A percentile compares a stretch with the other conserved stretches of the same genome.
Conservation (phyloP, 2,797 vertebrate species). For the Lacerta viridis region DNA sequence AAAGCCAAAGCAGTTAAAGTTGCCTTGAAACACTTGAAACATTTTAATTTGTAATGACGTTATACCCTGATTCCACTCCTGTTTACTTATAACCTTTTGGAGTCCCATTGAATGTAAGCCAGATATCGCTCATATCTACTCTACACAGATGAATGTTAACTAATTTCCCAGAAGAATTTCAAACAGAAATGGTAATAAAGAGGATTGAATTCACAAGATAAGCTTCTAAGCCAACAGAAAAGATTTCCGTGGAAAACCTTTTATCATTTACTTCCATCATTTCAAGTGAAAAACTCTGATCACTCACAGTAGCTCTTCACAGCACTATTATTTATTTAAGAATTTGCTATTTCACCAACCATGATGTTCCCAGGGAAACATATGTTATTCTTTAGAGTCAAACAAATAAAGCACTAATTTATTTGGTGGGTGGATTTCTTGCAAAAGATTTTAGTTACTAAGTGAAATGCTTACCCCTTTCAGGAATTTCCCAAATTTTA, state of each 20-base stretch:
- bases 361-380: not conserved
- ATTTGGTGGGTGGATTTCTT: constrained; percentile 24
- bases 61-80: not conserved
- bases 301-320: not conserved
- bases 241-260: not conserved
- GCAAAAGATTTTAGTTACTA: constrained; percentile 34
- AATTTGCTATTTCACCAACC: not conserved
- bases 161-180: not conserved
- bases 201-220: constrained; percentile 3
- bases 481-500: constrained; percentile 14
- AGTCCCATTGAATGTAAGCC: not conserved
- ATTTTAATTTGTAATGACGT: not conserved
- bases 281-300: not conserved
- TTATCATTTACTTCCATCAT: not conserved
- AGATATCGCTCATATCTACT: not conserved
- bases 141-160: not conserved
- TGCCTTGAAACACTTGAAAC: not conserved
- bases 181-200: not conserved
- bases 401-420: not conserved
- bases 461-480: constrained; percentile 50
- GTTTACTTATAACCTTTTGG: not conserved
- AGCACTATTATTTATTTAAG: not conserved
- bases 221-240: not conserved
- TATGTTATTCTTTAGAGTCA: not conserved
- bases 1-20: not conserved